These are phyloP conservation scores for Calcarius lapponicus DNA, from an alignment of 2,797 vertebrate genomes.

Conservation along the genomic window DNA sequence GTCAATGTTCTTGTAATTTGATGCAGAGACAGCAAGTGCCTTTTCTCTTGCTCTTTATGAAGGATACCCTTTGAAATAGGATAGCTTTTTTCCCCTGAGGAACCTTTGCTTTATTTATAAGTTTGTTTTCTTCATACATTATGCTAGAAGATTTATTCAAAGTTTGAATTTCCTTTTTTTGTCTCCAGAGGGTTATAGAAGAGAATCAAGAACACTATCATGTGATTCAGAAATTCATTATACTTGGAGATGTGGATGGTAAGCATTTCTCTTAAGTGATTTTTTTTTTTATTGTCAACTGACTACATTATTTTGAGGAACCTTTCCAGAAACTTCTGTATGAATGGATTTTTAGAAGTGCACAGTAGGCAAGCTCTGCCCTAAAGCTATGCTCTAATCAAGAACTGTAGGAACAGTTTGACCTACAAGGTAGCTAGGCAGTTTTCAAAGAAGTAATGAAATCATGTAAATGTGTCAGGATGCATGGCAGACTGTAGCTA, in stretches of 20 bases:
- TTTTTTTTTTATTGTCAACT: constrained; percentile 35
- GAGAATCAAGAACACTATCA: constrained; percentile 94
- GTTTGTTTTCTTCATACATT: neutral
- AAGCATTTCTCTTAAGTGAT: constrained; percentile 56
- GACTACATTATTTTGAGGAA: constrained; percentile 23
- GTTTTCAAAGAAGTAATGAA: neutral
- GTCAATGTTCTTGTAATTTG: neutral
- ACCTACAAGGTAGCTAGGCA: neutral
- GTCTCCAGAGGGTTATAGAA: constrained; percentile 88
- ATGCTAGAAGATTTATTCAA: neutral
- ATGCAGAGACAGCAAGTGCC: neutral
- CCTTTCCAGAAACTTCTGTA: constrained; percentile 34
- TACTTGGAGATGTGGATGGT: constrained; percentile 94
- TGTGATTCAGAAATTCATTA: constrained; percentile 93
- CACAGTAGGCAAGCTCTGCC: neutral
- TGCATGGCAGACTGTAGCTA: neutral
- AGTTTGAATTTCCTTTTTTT: constrained; percentile 36
- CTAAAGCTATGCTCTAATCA: neutral
- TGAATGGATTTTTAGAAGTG: neutral
- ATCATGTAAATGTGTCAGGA: neutral
- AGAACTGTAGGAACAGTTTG: neutral
- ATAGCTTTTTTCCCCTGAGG: neutral
- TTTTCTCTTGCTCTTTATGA: neutral
- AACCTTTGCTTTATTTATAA: constrained; percentile 38
- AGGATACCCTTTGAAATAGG: constrained; percentile 12